A percentile compares a stretch with the other conserved stretches of the same genome.
Evolutionary conservation across 2,888 invertebrate species (phyloP).

Genomic region (Nemotelus pantherinus): DNA sequence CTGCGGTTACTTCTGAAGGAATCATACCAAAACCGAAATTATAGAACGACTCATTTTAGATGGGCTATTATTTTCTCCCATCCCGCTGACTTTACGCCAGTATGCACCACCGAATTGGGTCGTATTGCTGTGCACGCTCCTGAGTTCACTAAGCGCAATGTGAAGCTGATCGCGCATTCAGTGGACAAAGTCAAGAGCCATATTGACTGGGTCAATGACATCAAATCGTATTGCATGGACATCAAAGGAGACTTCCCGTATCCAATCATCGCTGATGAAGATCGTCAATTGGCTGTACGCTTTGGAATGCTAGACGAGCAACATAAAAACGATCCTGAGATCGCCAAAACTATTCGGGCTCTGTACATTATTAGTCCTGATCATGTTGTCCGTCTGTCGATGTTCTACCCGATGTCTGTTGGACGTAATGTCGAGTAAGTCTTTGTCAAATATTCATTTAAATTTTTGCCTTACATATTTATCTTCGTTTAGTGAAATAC

Average conservation of each 20-base stretch:
- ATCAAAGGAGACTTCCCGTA: constrained; percentile 80
- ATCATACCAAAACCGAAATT: no score
- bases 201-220: constrained; percentile 80
- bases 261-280: constrained; percentile 83
- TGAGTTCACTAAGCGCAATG: constrained; percentile 75
- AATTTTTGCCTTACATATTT: background rate
- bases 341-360: constrained; percentile 77
- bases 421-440: constrained; percentile 86
- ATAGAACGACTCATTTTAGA: constrained; percentile 62
- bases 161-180: constrained; percentile 82
- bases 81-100: constrained; percentile 89
- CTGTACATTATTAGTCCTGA: constrained; percentile 85
- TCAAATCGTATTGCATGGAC: constrained; percentile 75
- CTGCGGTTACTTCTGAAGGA: no score
- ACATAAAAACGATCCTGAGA: constrained; percentile 72
- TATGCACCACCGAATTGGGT: constrained; percentile 88
- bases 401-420: constrained; percentile 86
- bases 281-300: constrained; percentile 74
- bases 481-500: constrained; percentile 75
- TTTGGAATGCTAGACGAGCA: constrained; percentile 84
- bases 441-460: constrained; percentile 51
- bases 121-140: constrained; percentile 75
- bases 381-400: constrained; percentile 79
- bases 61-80: constrained; percentile 91
- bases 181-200: constrained; percentile 80